phyloP scores from a whole-genome alignment of 2,797 vertebrate species.

The Limosa lapponica region DNA sequence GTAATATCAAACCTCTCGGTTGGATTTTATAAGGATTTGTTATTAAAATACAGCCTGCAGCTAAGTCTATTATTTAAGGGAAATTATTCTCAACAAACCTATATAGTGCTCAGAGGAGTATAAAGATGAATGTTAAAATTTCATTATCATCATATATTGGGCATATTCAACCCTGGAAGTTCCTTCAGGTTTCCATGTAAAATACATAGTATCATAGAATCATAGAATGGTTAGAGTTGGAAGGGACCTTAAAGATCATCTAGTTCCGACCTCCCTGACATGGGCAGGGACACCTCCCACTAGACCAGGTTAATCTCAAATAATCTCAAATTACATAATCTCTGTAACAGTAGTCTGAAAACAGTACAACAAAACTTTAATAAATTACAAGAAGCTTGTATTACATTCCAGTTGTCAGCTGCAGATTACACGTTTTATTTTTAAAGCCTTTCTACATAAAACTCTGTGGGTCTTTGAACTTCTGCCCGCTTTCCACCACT shows the following conservation, averaged over 20 bases:
- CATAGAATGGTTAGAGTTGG: too few relatives aligned
- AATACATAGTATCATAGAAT: neutral
- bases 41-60: conserved; percentile 49
- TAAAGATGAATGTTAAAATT: neutral
- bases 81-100: conserved; percentile 42
- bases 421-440: neutral
- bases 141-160: neutral
- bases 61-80: conserved; percentile 34
- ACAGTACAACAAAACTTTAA: neutral
- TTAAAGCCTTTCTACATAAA: neutral
- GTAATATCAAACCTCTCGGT: neutral
- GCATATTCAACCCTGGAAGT: neutral
- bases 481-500: neutral
- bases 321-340: neutral
- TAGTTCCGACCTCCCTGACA: too few relatives aligned
- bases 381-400: neutral
- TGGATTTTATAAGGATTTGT: conserved; percentile 20
- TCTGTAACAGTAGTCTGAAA: neutral
- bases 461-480: neutral
- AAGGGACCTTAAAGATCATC: too few relatives aligned
- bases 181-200: neutral
- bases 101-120: neutral
- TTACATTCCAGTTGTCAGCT: neutral
- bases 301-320: too few relatives aligned
- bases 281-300: too few relatives aligned